Base-by-base conservation (phyloP, 2,113 vertebrate genomes). In the Halichoeres trimaculatus region DNA sequence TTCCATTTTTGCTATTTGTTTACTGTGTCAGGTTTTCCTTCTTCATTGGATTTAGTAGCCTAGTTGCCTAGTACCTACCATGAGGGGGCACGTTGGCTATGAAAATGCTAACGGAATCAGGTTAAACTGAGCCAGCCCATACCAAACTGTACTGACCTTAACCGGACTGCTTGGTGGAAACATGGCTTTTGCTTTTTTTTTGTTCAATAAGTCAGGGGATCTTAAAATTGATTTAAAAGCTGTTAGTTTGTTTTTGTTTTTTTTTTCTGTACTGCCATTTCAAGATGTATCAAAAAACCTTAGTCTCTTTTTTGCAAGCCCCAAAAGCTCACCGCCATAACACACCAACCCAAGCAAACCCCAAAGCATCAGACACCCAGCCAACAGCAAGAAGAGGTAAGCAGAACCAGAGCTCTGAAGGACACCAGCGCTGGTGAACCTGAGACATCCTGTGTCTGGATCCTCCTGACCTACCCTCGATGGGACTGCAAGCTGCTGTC, bases 401-500 rank as follows among this genome's bases (percentile, higher is more conserved):
- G 41, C 2, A 0, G n/a, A 65, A 59, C 59, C 48, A 68, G 53
- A 75, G 76, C 22, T 1, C 14, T 47, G 22, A 57, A 58, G 35
- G 53, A 57, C 51, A 79, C 30, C 24, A 35, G 8, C 51, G 35
- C 23, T 60, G 48, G 8, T 24, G 65, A 65, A 22, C 17, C 16
- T 22, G 14, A 35, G 53, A 63, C 13, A 8, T 12, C 40, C 0
- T 0, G 10, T 16, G 47, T 2, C 35, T 8, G 26, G 41, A 2
- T 1, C 36, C 26, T 59, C 71, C 74, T 43, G 69, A 93, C 92
- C 71, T 93, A 93, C 92, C 90, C 86, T 77, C 62, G 54, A 80
- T 66, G 47, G 82, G 83, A 30, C 10, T 51, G 86, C 86, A 92
- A 53, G 73, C 41, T 20, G 91, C 91, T 12, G 88, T 93, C 76